Conservation (phyloP, 2,797 vertebrate genomes). For the Sorex maritimensis region DNA sequence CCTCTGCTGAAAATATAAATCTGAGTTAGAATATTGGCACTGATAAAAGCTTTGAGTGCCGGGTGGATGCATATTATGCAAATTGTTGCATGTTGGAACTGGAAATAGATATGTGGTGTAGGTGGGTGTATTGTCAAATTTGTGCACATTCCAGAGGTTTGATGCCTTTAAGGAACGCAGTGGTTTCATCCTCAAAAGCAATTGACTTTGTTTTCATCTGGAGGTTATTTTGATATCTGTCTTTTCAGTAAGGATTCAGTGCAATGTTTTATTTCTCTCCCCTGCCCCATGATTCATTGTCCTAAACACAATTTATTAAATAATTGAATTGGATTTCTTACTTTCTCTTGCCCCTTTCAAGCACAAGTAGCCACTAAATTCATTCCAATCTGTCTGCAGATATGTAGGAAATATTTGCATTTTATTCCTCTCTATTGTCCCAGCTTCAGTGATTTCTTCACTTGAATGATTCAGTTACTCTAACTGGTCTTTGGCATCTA, state of each 20-base stretch:
- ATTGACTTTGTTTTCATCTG: slow-evolving; percentile 22
- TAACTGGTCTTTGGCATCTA: neutral
- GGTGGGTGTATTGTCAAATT: neutral
- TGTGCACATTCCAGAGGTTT: neutral
- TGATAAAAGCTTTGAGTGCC: neutral
- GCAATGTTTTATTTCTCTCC: neutral
- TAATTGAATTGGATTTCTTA: neutral
- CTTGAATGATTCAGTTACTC: neutral
- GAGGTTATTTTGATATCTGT: slow-evolving; percentile 41
- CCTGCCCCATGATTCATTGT: neutral
- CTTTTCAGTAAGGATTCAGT: slow-evolving; percentile 49
- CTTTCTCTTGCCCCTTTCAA: neutral
- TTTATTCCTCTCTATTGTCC: slow-evolving; percentile 3
- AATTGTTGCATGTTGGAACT: neutral
- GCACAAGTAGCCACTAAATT: slow-evolving; percentile 25
- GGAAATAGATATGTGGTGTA: neutral
- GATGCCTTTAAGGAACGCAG: neutral
- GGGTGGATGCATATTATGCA: neutral
- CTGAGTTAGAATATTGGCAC: neutral
- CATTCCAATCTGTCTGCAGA: neutral
- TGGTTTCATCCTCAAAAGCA: slow-evolving; percentile 25
- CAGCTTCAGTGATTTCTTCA: neutral
- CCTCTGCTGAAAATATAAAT: neutral
- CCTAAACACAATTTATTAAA: slow-evolving; percentile 19
- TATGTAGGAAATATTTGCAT: slow-evolving; percentile 21